Evolutionary conservation across 2,113 vertebrate genomes (phyloP), one percentile per base, ranked within the genome.

Genomic region (Xiphophorus couchianus): DNA sequence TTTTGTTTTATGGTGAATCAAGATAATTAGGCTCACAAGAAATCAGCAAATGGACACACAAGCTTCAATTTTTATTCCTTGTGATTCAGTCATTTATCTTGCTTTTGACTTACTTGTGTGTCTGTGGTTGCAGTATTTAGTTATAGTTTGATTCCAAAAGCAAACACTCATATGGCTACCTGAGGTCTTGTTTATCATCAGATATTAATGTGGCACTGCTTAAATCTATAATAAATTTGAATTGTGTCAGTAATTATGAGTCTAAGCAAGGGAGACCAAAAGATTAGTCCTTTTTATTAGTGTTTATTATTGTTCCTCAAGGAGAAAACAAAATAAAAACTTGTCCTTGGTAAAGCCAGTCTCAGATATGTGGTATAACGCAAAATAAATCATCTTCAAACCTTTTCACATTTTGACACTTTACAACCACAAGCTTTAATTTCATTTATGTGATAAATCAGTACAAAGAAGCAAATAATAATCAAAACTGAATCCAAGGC

Each of bases 1-100:
- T 74, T 90, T 81, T 69, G 62, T 70, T 84, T 82, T 74, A 61
- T 71, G 69, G 62, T 73, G 48, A 60, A 10, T 81, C 42, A 69
- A 48, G 35, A 82, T 70, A 71, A 83, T 80, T 73, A 87, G 60
- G 30, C 63, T 65, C 25, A 66, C 61, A 75, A 33, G 30, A 81
- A 79, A 79, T 76, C 71, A 74, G 60, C 74, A 67, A 67, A 66
- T 64, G 70, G 58, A 76, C 13, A 10, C 44, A 35, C n/a, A 37
- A 62, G 78, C 69, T 73, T 19, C 2, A 42, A 13, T 69, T 83
- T 74, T 69, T 35, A 22, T 44, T n/a, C 65, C 58, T 67, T 82
- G 74, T 69, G 33, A 79, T 79, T 28, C 15, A 3, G 31, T 80
- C 74, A 74, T 76, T 70, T 66, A 54, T 82, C 10, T 51, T 0